phyloP scores from a whole-genome alignment of 2,113 vertebrate genomes.

The mouse (Mus musculus) region DNA sequence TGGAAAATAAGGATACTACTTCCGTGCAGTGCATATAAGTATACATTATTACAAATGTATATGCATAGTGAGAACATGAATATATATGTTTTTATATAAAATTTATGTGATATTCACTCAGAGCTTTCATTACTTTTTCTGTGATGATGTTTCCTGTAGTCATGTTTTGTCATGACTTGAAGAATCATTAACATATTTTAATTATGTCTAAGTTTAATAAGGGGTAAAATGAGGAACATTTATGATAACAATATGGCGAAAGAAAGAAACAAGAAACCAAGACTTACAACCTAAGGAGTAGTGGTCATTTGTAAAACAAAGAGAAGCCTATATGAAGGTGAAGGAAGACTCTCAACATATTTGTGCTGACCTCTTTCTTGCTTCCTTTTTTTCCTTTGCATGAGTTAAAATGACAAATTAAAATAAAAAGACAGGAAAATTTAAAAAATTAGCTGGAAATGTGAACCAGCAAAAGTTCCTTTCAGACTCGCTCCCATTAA shows the following conservation, averaged over 20 bases:
- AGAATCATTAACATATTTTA: neutral
- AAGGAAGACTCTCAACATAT: neutral
- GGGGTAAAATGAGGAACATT: conserved; percentile 12
- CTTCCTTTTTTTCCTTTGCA: neutral
- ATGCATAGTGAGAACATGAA: neutral
- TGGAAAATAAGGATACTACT: conserved; percentile 54
- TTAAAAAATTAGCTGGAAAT: conserved; percentile 37
- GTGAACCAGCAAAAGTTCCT: neutral
- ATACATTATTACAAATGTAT: conserved; percentile 29
- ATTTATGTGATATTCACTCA: neutral
- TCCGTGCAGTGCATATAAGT: conserved; percentile 4
- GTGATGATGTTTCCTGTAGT: neutral
- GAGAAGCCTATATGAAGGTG: neutral
- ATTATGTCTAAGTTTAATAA: conserved; percentile 11
- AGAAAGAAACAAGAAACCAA: conserved; percentile 29
- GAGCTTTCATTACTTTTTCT: conserved; percentile 33
- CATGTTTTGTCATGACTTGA: neutral
- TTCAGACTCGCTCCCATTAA: neutral
- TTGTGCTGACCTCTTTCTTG: neutral
- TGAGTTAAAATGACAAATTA: neutral
- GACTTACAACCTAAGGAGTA: neutral
- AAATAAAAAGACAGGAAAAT: conserved; percentile 16
- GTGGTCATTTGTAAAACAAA: neutral
- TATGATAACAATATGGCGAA: conserved; percentile 44
- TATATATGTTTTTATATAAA: neutral